A percentile compares a stretch with the other conserved stretches of the same genome.
phyloP scores from a whole-genome alignment of 2,888 invertebrate species.

The Auanema sp. region DNA sequence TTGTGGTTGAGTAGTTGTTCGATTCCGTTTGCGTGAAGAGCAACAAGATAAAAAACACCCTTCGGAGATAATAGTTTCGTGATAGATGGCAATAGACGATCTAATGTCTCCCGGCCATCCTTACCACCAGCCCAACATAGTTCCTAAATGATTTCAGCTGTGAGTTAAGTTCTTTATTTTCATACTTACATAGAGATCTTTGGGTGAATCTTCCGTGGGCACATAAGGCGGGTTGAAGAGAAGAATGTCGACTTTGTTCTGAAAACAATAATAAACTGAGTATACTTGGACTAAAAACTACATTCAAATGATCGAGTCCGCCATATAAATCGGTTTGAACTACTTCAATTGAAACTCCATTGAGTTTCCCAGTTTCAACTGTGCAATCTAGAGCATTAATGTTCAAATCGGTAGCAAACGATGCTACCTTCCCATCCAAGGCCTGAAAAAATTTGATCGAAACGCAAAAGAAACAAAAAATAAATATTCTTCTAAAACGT shows the following conservation, averaged over 20 bases:
- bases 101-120: slow-evolving; percentile 73
- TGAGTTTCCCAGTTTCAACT: slow-evolving; percentile 74
- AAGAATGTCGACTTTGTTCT: slow-evolving; percentile 75
- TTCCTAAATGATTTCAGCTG: slow-evolving; percentile 34
- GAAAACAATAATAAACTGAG: slow-evolving; percentile 11
- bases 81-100: slow-evolving; percentile 71
- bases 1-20: slow-evolving; percentile 55
- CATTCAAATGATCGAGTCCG: slow-evolving; percentile 28
- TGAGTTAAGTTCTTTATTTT: no score
- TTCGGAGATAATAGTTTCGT: slow-evolving; percentile 31
- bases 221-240: slow-evolving; percentile 99
- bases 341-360: slow-evolving; percentile 70
- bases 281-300: slow-evolving; percentile 5
- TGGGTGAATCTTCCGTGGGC: slow-evolving; percentile 67
- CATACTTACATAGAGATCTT: slow-evolving; percentile 18
- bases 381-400: slow-evolving; percentile 78
- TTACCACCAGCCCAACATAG: slow-evolving; percentile 70
- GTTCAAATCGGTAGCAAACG: slow-evolving; percentile 78
- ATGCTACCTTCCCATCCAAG: slow-evolving; percentile 36
- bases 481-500: no score
- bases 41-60: slow-evolving; percentile 80
- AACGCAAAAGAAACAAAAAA: no score
- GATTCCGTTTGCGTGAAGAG: slow-evolving; percentile 86
- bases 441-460: slow-evolving; percentile 22
- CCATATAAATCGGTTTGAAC: slow-evolving; percentile 60